These are phyloP conservation scores for Rhamnusium bicolor DNA, from an alignment of 2,888 invertebrate species.

Conservation along the genomic window DNA sequence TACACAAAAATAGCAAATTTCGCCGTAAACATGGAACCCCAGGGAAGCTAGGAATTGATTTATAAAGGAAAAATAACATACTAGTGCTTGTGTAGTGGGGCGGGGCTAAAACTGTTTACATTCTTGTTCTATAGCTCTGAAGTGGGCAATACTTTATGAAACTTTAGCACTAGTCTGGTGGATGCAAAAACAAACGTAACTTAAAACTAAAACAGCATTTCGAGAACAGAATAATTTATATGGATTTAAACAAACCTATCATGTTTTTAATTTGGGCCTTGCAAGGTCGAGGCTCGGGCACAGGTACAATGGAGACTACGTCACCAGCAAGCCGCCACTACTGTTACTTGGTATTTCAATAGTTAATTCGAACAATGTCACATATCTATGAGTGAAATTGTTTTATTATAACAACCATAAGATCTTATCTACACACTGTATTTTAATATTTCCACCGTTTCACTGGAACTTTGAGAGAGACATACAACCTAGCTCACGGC, in stretches of 20 bases:
- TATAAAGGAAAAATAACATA: constrained; percentile 56
- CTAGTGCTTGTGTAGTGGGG: constrained; percentile 66
- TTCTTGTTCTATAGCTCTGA: constrained; percentile 53
- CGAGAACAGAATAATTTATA: constrained; percentile 31
- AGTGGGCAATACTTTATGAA: background rate
- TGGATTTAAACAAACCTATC: constrained; percentile 62
- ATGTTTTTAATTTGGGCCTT: constrained; percentile 63
- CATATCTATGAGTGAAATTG: constrained; percentile 60
- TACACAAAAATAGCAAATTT: background rate
- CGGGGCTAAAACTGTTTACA: constrained; percentile 71
- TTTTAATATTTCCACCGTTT: constrained; percentile 46
- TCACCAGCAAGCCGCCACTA: constrained; percentile 68
- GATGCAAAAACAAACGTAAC: constrained; percentile 34
- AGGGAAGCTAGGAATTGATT: constrained; percentile 57
- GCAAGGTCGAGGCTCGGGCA: constrained; percentile 65
- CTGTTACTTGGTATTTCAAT: constrained; percentile 40
- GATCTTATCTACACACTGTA: constrained; percentile 35
- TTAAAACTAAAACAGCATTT: constrained; percentile 30
- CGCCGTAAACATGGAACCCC: constrained; percentile 18
- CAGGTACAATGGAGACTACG: constrained; percentile 71
- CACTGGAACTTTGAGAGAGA: constrained; percentile 52
- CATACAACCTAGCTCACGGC: constrained; percentile 60
- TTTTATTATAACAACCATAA: constrained; percentile 36
- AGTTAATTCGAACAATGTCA: constrained; percentile 45
- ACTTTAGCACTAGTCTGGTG: background rate